Evolutionary conservation across 1,140 invertebrate genomes (phyloP), one percentile per base, ranked within the genome.

Genomic region (Pinna nobilis): DNA sequence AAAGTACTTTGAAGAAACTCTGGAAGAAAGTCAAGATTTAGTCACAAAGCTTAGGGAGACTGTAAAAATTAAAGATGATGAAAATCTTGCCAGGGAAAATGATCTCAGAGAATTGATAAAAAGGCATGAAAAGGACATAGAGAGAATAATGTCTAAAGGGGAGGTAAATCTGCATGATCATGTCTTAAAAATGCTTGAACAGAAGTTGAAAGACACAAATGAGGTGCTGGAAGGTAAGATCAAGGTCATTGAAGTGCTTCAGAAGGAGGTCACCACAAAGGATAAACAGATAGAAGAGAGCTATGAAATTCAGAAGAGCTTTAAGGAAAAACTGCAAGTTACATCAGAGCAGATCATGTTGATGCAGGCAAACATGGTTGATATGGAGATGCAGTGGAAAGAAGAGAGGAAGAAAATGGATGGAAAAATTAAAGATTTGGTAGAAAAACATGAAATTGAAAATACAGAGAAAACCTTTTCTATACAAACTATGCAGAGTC

Each of bases 291-390:
- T 86, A 30, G 33, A 70, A n/a, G 80, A 86, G 51, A 77, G 78
- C 60, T 61, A 65, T 32, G 79, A 84, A 30, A 53, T 80, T 32
- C 74, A 84, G 39, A 85, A 82, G 66, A 78, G 70, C 33, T 76
- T 86, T 20, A 83, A 82, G 63, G 85, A 87, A 55, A 87, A 86
- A 35, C 78, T 87, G n/a, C 77, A 81, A 60, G 75, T 84, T 7
- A 94, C 94, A 13, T 93, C 94, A 86, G 92, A 93, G 74, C 92
- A 95, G 88, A 94, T 95, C 93, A 91, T 92, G 86, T 91, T 92
- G 79, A 94, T 95, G 93, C 94, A 95, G 81, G 91, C 93, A 80
- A 93, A 94, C 87, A 95, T 95, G 89, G 88, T 93, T 13, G 88
- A 90, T 3, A 90, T 93, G 84, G 94, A 95, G 89, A 88, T 88